phyloP scores from a whole-genome alignment of 30 jellyfish, hydroid and myxozoan genomes.

The Pseudorhiza aurosa region DNA sequence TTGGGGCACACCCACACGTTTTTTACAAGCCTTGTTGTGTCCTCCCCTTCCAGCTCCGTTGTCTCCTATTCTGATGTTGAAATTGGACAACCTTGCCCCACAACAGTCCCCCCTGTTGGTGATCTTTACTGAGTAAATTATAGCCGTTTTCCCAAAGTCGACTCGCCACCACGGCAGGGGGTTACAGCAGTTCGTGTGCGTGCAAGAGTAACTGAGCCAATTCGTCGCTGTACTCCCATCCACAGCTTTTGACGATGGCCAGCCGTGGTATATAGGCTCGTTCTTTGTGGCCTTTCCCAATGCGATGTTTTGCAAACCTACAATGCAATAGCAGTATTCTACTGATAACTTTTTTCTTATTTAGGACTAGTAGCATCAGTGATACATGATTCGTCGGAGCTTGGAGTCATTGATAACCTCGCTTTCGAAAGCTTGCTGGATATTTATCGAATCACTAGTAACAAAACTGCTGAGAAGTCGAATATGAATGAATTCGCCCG shows the following conservation, averaged over 20 bases:
- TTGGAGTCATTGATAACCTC: too few relatives aligned
- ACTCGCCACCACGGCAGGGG: constrained; percentile 64
- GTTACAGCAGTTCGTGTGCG: constrained; percentile 36
- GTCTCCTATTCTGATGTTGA: constrained; percentile 20
- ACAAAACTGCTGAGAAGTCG: too few relatives aligned
- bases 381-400: too few relatives aligned
- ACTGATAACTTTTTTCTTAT: too few relatives aligned
- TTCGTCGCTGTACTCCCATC: constrained; percentile 28
- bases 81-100: constrained; percentile 27
- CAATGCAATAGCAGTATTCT: too few relatives aligned
- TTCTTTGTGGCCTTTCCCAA: constrained; percentile 18
- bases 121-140: constrained; percentile 31
- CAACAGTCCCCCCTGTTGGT: constrained; percentile 59
- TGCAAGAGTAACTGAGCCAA: constrained; percentile 1
- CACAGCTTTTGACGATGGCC: constrained; percentile 35
- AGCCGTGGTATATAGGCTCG: background rate
- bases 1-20: background rate
- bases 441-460: too few relatives aligned
- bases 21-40: constrained; percentile 1
- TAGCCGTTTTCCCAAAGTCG: constrained; percentile 47
- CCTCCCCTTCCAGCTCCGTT: constrained; percentile 17
- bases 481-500: too few relatives aligned
- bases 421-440: too few relatives aligned
- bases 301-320: constrained; percentile 40
- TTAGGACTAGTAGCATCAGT: too few relatives aligned